phyloP scores from a whole-genome alignment of 37 sponge, comb jelly and placozoan species.

The Tethya wilhelma region DNA sequence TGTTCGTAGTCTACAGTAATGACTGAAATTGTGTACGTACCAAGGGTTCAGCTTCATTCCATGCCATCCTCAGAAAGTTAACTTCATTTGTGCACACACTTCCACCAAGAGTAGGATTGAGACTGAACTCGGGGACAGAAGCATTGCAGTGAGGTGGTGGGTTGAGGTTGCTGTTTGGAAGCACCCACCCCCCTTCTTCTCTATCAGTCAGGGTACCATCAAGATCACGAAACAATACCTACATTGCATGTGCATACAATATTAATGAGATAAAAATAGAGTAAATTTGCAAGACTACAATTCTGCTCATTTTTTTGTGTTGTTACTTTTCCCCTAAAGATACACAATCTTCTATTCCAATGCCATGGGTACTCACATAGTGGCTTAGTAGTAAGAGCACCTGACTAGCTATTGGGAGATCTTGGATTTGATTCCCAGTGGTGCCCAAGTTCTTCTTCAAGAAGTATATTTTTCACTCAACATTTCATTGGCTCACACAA shows the following conservation, averaged over 20 bases:
- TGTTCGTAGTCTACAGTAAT: not conserved
- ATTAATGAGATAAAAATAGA: too few species aligned
- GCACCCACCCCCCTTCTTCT: constrained; percentile 57
- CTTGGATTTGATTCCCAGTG: not conserved
- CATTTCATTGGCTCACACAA: not conserved
- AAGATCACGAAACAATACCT: constrained; percentile 63
- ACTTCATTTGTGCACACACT: constrained; percentile 68
- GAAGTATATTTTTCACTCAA: not conserved
- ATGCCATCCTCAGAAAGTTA: constrained; percentile 77
- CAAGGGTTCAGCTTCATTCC: constrained; percentile 71
- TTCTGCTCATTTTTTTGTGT: too few species aligned
- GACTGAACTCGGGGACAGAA: constrained; percentile 65
- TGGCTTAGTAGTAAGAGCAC: too few species aligned
- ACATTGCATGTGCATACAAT: constrained; percentile 10
- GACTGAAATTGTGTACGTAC: constrained; percentile 33
- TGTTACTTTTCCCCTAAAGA: too few species aligned
- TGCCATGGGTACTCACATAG: too few species aligned
- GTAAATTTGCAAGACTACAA: too few species aligned
- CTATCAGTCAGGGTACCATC: constrained; percentile 72
- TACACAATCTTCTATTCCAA: too few species aligned
- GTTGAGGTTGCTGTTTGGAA: constrained; percentile 55
- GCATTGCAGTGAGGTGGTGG: constrained; percentile 57
- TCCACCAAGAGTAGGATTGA: constrained; percentile 22
- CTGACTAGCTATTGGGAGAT: too few species aligned
- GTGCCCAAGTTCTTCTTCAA: not conserved